Evolutionary conservation across 1,140 invertebrate genomes (phyloP), one percentile per base, ranked within the genome.

Genomic region (Lepidurus couesii): DNA sequence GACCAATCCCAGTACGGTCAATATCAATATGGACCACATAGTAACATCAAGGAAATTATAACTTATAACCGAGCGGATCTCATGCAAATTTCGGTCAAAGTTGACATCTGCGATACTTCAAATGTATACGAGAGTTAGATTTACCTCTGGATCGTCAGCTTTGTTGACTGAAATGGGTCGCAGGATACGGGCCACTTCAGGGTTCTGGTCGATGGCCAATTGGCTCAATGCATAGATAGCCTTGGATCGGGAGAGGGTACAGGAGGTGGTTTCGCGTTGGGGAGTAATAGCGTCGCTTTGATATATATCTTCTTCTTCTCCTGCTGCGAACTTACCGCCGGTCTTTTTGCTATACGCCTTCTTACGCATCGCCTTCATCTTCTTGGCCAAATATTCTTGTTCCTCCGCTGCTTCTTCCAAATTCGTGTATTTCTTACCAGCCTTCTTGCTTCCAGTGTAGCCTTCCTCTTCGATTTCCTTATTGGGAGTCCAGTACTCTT

Each of bases 81-180:
- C 2, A 34, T 34, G 34, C 34, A 34, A 34, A 2, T 4, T 3
- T 34, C 34, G 34, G 34, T 4, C 34, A 34, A 3, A 34, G 34
- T 34, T 34, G 34, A 34, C 4, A 34, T 34, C 2, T 34, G 34
- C 34, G 34, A 4, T 65, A 7, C 9, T 65, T 65, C 21, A n/a
- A 65, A 7, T 3, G 3, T 34, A 10, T 16, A 65, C 7, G 53
- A 65, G 1, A 9, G 9, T 21, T 21, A 13, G 53, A 24, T 1
- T 7, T 65, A 65, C 53, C 53, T 80, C 44, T 13, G 80, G 80
- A 73, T 82, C 80, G 73, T 83, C 82, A 45, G 79, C 78, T 26
- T 80, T 80, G 82, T 83, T 82, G 43, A 83, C 81, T 44, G 80
- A 78, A 73, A 80, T 76, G 44, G 82, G 80, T 13, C 81, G 42